These are phyloP conservation scores for Pycnonotus jocosus DNA, from an alignment of 2,113 vertebrate species.

Conservation along the genomic window DNA sequence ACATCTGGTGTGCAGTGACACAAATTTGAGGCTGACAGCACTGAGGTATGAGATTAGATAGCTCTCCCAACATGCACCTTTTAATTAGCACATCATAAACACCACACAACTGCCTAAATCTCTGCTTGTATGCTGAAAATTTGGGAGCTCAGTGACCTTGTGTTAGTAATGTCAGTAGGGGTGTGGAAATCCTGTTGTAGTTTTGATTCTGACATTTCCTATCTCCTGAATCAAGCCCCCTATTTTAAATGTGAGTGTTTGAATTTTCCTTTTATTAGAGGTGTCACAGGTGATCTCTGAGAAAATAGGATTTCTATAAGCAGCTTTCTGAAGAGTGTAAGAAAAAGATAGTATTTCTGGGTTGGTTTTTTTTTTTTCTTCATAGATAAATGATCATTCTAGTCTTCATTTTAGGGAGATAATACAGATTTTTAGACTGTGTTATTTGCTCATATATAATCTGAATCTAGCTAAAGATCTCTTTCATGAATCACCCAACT, in stretches of 20 bases:
- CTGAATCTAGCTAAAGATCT: not conserved
- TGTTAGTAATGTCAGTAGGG: not conserved
- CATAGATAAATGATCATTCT: not conserved
- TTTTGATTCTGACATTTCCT: not conserved
- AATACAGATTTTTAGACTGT: not conserved
- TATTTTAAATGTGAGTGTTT: not conserved
- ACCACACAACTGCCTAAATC: not conserved
- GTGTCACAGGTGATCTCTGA: conserved; percentile 59
- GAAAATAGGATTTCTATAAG: conserved; percentile 51
- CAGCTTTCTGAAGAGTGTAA: not conserved
- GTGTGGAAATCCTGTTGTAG: not conserved
- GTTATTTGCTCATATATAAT: not conserved
- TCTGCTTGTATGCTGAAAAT: not conserved
- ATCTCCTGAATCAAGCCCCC: not conserved
- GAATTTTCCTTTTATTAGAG: conserved; percentile 58
- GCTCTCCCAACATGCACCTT: not conserved
- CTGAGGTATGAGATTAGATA: not conserved
- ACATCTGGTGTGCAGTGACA: not conserved
- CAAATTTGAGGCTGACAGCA: not conserved
- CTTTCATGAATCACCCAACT: not conserved
- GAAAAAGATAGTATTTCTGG: not conserved
- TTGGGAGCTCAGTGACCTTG: not conserved
- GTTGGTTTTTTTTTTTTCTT: not conserved
- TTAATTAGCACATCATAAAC: not conserved
- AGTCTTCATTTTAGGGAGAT: not conserved